Percentiles rank a stretch among this genome's conserved stretches.
Evolutionary conservation across 2,113 vertebrate genomes (phyloP).

Genomic region (Nettapus auritus): DNA sequence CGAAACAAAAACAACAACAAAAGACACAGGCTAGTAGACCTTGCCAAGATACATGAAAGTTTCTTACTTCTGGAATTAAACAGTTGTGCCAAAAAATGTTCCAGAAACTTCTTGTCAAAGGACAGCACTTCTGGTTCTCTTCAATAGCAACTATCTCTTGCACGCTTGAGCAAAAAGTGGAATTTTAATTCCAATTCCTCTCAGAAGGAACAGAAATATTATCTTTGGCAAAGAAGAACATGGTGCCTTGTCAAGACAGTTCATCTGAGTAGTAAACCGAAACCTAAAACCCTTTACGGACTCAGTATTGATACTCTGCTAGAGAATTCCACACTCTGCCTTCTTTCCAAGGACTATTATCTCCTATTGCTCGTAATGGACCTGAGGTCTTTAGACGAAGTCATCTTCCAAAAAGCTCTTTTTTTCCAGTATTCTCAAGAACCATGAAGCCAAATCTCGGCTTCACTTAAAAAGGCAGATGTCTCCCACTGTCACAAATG

Average conservation of each 20-base stretch:
- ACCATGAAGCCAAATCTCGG: not conserved
- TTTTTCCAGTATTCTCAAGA: not conserved
- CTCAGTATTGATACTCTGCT: fast-evolving
- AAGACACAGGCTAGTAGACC: not conserved
- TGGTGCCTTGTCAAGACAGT: not conserved
- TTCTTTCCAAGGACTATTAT: not conserved
- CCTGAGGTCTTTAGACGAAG: not conserved
- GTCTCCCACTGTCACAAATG: not conserved
- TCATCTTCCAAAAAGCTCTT: not conserved
- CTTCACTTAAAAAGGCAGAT: not conserved
- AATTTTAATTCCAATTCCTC: not conserved
- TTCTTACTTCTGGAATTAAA: not conserved
- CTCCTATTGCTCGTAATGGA: not conserved
- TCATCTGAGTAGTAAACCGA: not conserved
- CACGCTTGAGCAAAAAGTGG: not conserved
- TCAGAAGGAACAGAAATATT: not conserved
- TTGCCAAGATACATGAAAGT: not conserved
- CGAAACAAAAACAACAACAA: not conserved
- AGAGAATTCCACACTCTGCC: not conserved
- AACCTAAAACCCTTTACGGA: not conserved
- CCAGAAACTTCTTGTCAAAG: not conserved
- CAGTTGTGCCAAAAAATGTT: not conserved
- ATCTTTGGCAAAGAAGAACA: not conserved
- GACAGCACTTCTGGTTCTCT: not conserved
- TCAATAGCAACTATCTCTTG: not conserved